phyloP scores from a whole-genome alignment of 2,797 vertebrate genomes.

The Scarus forsteni region DNA sequence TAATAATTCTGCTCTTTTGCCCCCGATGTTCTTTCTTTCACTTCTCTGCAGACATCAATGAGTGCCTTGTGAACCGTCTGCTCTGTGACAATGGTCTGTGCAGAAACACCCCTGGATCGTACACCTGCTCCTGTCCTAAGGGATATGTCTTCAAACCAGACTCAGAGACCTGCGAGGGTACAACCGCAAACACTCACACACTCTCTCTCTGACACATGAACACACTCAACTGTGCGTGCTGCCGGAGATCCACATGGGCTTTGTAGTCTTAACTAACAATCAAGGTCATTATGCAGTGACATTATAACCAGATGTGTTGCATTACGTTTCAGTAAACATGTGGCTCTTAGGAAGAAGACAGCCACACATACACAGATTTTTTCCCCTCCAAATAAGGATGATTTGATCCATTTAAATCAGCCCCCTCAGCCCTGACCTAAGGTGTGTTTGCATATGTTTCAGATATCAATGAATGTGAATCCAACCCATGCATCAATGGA shows the following conservation, averaged over 20 bases:
- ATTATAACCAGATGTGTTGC: conserved; percentile 53
- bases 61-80: conserved; percentile 93
- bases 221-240: neutral
- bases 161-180: conserved; percentile 89
- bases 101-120: conserved; percentile 96
- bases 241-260: conserved; percentile 21
- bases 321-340: conserved; percentile 45
- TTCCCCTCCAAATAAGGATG: conserved; percentile 14
- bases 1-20: neutral
- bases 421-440: conserved; percentile 38
- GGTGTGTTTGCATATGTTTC: conserved; percentile 56
- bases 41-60: conserved; percentile 91
- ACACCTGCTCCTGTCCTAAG: conserved; percentile 91
- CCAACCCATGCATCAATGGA: conserved; percentile 95
- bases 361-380: neutral
- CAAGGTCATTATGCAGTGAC: conserved; percentile 22
- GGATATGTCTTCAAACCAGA: conserved; percentile 87
- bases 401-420: conserved; percentile 11
- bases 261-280: conserved; percentile 17
- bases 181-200: conserved; percentile 13
- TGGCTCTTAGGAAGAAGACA: conserved; percentile 18
- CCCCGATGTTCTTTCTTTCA: neutral
- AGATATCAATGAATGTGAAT: conserved; percentile 97
- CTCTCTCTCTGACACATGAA: neutral
- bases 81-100: conserved; percentile 97